A percentile compares a stretch with the other conserved stretches of the same genome.
Evolutionary conservation across 2,888 invertebrate species (phyloP).

Genomic region (Cerastoderma edule): DNA sequence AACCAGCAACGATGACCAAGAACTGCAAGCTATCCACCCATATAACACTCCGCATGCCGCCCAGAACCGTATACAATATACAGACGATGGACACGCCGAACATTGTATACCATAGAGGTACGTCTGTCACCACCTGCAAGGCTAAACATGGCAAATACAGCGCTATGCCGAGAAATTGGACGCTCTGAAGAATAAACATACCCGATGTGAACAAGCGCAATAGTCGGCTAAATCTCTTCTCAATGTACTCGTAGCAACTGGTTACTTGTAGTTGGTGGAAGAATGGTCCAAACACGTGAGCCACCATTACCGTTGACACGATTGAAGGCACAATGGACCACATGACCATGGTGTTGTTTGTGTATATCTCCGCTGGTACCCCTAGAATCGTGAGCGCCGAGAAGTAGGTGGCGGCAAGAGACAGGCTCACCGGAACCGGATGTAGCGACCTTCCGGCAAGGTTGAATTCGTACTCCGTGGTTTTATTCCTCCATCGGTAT

Average conservation of each 20-base stretch:
- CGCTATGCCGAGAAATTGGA: conserved; percentile 37
- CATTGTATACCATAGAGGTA: conserved; percentile 90
- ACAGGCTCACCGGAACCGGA: conserved; percentile 80
- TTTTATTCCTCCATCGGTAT: conserved; percentile 85
- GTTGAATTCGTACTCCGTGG: conserved; percentile 83
- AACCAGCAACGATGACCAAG: conserved; percentile 2
- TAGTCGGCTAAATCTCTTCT: conserved; percentile 28
- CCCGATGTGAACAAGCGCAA: conserved; percentile 27
- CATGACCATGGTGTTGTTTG: conserved; percentile 58
- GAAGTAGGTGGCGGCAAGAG: conserved; percentile 74
- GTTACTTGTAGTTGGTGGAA: conserved; percentile 46
- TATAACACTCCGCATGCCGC: conserved; percentile 85
- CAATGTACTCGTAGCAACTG: conserved; percentile 43
- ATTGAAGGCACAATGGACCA: conserved; percentile 53
- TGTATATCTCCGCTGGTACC: conserved; percentile 61
- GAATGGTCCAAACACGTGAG: conserved; percentile 37
- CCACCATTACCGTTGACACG: conserved; percentile 63
- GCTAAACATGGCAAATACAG: conserved; percentile 42
- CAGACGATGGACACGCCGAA: conserved; percentile 92
- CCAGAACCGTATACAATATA: conserved; percentile 89
- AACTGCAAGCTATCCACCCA: conserved; percentile 20
- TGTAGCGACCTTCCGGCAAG: conserved; percentile 80
- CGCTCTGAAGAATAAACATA: conserved; percentile 32
- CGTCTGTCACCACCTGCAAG: conserved; percentile 89
- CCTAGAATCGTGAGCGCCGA: conserved; percentile 65